Evolutionary conservation across 2,888 invertebrate genomes (phyloP).

Genomic region (Hirtodrosophila alboralis): DNA sequence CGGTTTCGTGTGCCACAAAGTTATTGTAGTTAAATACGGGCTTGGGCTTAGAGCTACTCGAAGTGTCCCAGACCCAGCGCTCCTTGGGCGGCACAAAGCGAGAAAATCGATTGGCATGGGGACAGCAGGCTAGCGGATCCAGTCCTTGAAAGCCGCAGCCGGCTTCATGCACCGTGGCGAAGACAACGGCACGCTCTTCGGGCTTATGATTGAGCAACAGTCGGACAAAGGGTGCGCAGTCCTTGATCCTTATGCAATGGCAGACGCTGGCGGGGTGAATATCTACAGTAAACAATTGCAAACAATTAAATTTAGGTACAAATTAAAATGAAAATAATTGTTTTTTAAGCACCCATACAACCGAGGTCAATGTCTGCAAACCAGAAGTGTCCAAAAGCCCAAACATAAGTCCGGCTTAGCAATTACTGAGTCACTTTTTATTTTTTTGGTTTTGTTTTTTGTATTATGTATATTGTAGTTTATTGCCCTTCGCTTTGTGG

Average conservation of each 20-base stretch:
- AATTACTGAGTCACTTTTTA: conserved; percentile 70
- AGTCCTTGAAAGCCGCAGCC: conserved; percentile 75
- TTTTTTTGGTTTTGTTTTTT: conserved; percentile 20
- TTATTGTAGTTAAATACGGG: conserved; percentile 12
- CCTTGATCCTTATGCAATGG: conserved; percentile 77
- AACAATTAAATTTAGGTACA: conserved; percentile 22
- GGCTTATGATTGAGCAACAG: conserved; percentile 59
- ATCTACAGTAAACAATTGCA: conserved; percentile 34
- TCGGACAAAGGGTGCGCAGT: conserved; percentile 70
- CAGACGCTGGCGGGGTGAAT: conserved; percentile 50
- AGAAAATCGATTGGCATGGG: conserved; percentile 37
- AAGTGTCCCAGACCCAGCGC: conserved; percentile 81
- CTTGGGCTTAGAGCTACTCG: conserved; percentile 1
- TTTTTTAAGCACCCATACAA: conserved; percentile 3
- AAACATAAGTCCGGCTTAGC: conserved; percentile 47
- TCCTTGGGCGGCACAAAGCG: conserved; percentile 45
- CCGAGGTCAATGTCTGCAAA: conserved; percentile 64
- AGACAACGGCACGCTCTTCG: conserved; percentile 60
- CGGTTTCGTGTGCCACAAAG: conserved; percentile 37
- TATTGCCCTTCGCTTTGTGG: conserved; percentile 72
- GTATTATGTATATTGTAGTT: conserved; percentile 54
- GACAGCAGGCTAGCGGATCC: conserved; percentile 79
- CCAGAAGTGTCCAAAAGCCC: conserved; percentile 58
- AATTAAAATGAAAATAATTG: conserved; percentile 2
- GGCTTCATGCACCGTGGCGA: conserved; percentile 64